Evolutionary conservation across 2,113 vertebrate species (phyloP).

Genomic region (Acrocephalus kingi): DNA sequence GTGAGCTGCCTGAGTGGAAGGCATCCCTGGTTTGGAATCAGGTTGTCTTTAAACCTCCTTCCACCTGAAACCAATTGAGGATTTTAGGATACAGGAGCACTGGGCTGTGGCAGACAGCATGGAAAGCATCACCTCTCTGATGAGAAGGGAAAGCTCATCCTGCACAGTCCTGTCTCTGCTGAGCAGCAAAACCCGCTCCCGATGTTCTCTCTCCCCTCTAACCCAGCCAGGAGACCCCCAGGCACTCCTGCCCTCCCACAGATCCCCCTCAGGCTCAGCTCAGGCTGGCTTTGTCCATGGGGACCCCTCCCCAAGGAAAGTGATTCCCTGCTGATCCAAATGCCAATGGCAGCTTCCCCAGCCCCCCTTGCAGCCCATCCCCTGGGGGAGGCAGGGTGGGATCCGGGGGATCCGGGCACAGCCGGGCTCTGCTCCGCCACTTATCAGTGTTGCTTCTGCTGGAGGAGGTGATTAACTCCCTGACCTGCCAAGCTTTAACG

Average conservation of each 20-base stretch:
- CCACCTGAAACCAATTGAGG: not conserved
- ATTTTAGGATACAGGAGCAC: not conserved
- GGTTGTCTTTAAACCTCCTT: not conserved
- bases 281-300: rapidly evolving
- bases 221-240: not conserved
- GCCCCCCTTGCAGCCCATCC: rapidly evolving
- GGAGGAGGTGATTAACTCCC: conserved; percentile 75
- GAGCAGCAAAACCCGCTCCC: not conserved
- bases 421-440: not conserved
- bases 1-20: rapidly evolving
- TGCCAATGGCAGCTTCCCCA: not conserved
- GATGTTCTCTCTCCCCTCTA: not conserved
- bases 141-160: not conserved
- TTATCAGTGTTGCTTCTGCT: conserved; percentile 26
- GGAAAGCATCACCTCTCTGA: not conserved
- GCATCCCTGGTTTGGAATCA: not conserved
- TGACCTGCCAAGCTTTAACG: conserved; percentile 67
- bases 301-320: not conserved
- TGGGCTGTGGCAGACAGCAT: not conserved
- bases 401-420: not conserved
- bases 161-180: not conserved
- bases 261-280: not conserved
- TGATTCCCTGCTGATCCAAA: not conserved
- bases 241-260: not conserved
- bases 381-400: not conserved